Base-by-base conservation (phyloP, 35 echinoderm and acorn worm genomes). In the Chiridota heheva region DNA sequence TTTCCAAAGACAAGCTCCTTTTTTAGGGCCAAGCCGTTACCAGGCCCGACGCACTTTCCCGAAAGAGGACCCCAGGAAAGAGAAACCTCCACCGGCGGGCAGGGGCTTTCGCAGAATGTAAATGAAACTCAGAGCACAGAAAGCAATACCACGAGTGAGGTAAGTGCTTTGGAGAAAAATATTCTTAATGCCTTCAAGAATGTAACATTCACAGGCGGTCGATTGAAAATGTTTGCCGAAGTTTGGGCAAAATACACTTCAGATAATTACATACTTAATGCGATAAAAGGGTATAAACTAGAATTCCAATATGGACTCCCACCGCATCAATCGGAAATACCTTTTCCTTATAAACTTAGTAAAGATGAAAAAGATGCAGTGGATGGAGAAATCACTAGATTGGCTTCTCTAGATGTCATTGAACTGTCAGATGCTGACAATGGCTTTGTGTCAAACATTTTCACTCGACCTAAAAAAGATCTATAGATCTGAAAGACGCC, bases 401-500 rank as follows among this genome's bases (percentile, higher is more conserved):
- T 58, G 20, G 29, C 29, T 1, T 10, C 1, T 22, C 18, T 1
- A 15, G 58, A 58, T 1, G 45, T 77, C 1, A 80, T 63, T 80
- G 53, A 80, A 62, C 22, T 2, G 0, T 7, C 76, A 36, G 8
- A 22, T 61, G 42, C 2, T 40, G 24, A 39, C 1, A 26, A 60
- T 62, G 76, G 76, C 39, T 80, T 80, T 80, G 1, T 60, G 0
- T 80, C 76, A 63, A 60, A 60, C 35, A 63, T 81, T 16, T 80
- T 72, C 69, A 64, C 77, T 28, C n/a, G 77, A 29, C 2, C 26
- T 3, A 80, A 80, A 38, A 62, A 80, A 40, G 40, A 33, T 81
- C 65, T 25, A 53, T 89, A 1, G 77, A 89, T 44, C 67, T 81
- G 7, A 69, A 77, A 0, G 85, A 87, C 80, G 85, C 74, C 40